Evolutionary conservation across 2,113 vertebrate species (phyloP).

Genomic region (Boleophthalmus pectinirostris): DNA sequence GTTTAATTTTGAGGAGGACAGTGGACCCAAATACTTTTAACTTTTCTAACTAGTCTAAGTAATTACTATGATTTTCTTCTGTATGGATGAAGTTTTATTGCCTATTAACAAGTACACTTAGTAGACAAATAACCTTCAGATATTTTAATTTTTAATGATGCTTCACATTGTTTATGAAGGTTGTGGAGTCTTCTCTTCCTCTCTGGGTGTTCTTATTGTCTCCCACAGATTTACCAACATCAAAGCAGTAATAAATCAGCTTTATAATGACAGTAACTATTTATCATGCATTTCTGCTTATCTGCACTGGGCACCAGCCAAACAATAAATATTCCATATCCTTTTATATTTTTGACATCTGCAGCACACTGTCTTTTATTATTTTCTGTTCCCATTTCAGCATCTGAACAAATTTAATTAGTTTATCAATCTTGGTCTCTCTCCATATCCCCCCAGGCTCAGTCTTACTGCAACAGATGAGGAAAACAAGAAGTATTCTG

Average conservation of each 20-base stretch:
- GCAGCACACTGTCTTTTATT: slow-evolving; percentile 7
- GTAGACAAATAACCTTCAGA: too few relatives aligned
- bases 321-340: not conserved
- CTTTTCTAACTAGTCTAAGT: too few relatives aligned
- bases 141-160: not conserved
- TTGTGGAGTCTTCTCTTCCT: not conserved
- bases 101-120: too few relatives aligned
- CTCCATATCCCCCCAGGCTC: not conserved
- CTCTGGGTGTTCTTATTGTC: not conserved
- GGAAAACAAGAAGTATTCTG: not conserved
- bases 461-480: not conserved
- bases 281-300: slow-evolving; percentile 8
- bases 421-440: slow-evolving; percentile 3
- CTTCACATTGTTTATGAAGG: not conserved
- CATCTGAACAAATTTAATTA: not conserved
- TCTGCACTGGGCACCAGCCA: slow-evolving; percentile 1
- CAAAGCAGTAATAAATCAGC: slow-evolving; percentile 6
- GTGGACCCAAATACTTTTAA: too few relatives aligned
- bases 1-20: too few relatives aligned
- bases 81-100: too few relatives aligned
- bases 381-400: not conserved
- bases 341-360: slow-evolving; percentile 1
- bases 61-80: too few relatives aligned
- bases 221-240: not conserved
- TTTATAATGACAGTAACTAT: slow-evolving; percentile 10